A percentile compares a stretch with the other conserved stretches of the same genome.
Conservation (phyloP, 2,888 invertebrate species). For the Cataglyphis livida region DNA sequence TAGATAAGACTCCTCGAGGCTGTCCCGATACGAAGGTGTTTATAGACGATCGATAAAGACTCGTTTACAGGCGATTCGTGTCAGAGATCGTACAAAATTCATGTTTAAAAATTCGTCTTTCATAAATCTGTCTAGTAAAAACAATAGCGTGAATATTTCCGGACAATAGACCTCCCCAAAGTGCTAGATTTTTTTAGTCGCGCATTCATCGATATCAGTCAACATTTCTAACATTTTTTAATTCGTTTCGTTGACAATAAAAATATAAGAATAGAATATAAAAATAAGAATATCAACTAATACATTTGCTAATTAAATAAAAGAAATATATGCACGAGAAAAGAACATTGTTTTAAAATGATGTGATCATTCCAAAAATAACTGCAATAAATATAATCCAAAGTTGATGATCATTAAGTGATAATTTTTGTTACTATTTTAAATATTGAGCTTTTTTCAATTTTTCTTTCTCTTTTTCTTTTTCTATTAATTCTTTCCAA, state of each 20-base stretch:
- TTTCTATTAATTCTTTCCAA: neutral
- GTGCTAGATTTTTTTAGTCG: slow-evolving; percentile 1
- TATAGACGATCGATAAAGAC: slow-evolving; percentile 54
- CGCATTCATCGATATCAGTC: neutral
- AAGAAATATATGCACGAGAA: slow-evolving; percentile 20
- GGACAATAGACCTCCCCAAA: slow-evolving; percentile 24
- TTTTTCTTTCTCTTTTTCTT: no score
- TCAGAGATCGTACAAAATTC: slow-evolving; percentile 41
- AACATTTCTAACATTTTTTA: slow-evolving; percentile 20
- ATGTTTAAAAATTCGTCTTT: slow-evolving; percentile 28
- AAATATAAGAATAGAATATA: no score
- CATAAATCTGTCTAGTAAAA: slow-evolving; percentile 53
- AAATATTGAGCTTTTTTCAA: neutral
- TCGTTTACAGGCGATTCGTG: slow-evolving; percentile 40
- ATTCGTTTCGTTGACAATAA: slow-evolving; percentile 46
- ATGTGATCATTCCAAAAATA: slow-evolving; percentile 55
- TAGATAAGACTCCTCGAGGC: slow-evolving; percentile 59
- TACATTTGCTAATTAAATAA: slow-evolving; percentile 58
- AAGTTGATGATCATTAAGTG: neutral
- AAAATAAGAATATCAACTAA: no score
- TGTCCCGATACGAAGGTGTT: neutral
- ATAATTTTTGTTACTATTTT: neutral
- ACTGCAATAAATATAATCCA: slow-evolving; percentile 18
- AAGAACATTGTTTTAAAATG: neutral
- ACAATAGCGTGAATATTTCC: slow-evolving; percentile 42